Evolutionary conservation across 1,140 invertebrate species (phyloP).

Genomic region (Drosophila ambigua): DNA sequence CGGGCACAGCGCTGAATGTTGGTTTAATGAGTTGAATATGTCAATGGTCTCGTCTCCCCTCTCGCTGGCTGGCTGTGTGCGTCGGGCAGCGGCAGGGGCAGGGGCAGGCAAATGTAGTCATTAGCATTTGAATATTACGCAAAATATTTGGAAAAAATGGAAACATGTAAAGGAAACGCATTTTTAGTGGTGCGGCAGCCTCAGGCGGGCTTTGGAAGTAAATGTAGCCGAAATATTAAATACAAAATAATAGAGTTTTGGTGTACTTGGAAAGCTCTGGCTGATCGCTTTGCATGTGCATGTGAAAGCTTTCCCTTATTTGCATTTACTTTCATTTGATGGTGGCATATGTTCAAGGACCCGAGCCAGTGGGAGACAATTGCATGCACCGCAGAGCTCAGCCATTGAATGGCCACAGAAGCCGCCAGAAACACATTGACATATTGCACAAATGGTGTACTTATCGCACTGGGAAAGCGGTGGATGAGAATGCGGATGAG

Average conservation of each 20-base stretch:
- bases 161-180: slow-evolving; percentile 25
- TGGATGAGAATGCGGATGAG: slow-evolving; percentile 1
- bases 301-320: neutral
- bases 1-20: slow-evolving; percentile 36
- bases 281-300: neutral
- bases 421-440: slow-evolving; percentile 31
- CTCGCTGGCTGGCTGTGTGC: slow-evolving; percentile 3
- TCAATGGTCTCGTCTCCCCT: slow-evolving; percentile 49
- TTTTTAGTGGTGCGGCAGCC: slow-evolving; percentile 27
- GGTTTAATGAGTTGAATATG: slow-evolving; percentile 79
- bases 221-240: neutral
- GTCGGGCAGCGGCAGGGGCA: neutral
- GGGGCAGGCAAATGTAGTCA: slow-evolving; percentile 59
- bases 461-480: slow-evolving; percentile 44
- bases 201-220: slow-evolving; percentile 12
- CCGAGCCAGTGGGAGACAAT: neutral
- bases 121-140: slow-evolving; percentile 62
- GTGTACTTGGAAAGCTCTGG: neutral
- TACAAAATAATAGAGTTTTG: neutral
- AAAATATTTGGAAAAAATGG: slow-evolving; percentile 51
- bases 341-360: slow-evolving; percentile 62
- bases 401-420: slow-evolving; percentile 40
- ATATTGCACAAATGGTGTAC: slow-evolving; percentile 65
- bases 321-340: slow-evolving; percentile 17
- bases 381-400: slow-evolving; percentile 31